Evolutionary conservation across 1,140 invertebrate species (phyloP).

Genomic region (Whitmania pigra): DNA sequence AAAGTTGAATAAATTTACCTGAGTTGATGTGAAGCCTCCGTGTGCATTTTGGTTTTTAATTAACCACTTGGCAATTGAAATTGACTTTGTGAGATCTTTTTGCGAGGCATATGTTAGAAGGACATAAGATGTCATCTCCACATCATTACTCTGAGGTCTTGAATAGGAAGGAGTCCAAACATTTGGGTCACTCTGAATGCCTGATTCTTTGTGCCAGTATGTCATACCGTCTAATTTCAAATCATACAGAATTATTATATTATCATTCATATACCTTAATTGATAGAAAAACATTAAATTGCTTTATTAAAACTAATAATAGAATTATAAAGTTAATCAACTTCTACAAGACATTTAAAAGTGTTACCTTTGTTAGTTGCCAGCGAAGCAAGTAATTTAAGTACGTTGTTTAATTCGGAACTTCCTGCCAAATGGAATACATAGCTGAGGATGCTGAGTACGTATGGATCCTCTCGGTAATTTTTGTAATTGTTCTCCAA

Average conservation of each 20-base stretch:
- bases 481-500: slow-evolving; percentile 2
- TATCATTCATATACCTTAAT: too few species aligned
- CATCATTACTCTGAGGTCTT: slow-evolving; percentile 54
- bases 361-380: slow-evolving; percentile 41
- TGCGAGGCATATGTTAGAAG: slow-evolving; percentile 51
- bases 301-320: too few species aligned
- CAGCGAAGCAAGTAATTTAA: slow-evolving; percentile 53
- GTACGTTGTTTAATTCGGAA: slow-evolving; percentile 52
- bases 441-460: slow-evolving; percentile 61
- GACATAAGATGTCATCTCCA: slow-evolving; percentile 75
- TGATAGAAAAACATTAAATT: too few species aligned
- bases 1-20: slow-evolving; percentile 27
- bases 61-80: slow-evolving; percentile 74
- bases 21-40: slow-evolving; percentile 68
- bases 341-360: not conserved
- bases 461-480: slow-evolving; percentile 51
- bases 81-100: slow-evolving; percentile 37
- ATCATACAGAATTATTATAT: slow-evolving; percentile 19
- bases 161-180: slow-evolving; percentile 17
- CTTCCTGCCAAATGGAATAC: slow-evolving; percentile 63
- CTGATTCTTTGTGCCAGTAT: slow-evolving; percentile 54
- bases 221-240: slow-evolving; percentile 49
- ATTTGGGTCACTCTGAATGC: slow-evolving; percentile 23
- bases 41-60: slow-evolving; percentile 63
- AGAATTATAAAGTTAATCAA: too few species aligned